These are phyloP conservation scores for Girardinus metallicus DNA, from an alignment of 2,797 vertebrate genomes.

Conservation along the genomic window DNA sequence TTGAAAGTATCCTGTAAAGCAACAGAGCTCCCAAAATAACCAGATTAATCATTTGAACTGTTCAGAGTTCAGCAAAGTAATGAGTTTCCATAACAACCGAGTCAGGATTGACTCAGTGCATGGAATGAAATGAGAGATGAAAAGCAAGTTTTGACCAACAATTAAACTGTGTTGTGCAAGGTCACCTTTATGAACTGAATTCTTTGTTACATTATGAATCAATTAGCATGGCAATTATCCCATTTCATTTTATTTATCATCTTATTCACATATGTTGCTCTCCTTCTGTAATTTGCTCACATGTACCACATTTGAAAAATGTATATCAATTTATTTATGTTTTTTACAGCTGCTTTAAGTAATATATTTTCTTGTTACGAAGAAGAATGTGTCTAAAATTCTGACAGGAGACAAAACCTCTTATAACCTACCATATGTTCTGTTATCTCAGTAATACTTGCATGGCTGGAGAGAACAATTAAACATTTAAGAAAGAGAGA, in stretches of 20 bases:
- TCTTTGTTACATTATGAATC: background rate
- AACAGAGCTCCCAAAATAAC: conserved; percentile 19
- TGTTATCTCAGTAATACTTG: background rate
- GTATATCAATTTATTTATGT: background rate
- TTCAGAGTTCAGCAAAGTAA: conserved; percentile 30
- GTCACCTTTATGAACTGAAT: background rate
- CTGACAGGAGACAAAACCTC: background rate
- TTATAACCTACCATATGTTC: background rate
- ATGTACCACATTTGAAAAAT: background rate
- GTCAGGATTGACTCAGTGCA: conserved; percentile 22
- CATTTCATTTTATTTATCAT: background rate
- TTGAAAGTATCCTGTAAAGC: conserved; percentile 17
- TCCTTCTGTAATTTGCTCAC: background rate
- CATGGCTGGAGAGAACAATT: background rate
- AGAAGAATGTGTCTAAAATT: background rate
- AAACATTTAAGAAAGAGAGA: background rate
- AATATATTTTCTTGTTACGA: background rate
- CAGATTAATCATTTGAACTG: conserved; percentile 40
- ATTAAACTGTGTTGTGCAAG: background rate
- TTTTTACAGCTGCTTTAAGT: background rate
- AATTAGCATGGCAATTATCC: background rate
- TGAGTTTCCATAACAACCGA: conserved; percentile 36
- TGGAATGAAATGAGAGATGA: conserved; percentile 16
- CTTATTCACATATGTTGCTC: background rate
- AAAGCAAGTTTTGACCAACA: background rate